phyloP scores from a whole-genome alignment of 37 sponge, comb jelly and placozoan species.

The Eunapius fragilis region DNA sequence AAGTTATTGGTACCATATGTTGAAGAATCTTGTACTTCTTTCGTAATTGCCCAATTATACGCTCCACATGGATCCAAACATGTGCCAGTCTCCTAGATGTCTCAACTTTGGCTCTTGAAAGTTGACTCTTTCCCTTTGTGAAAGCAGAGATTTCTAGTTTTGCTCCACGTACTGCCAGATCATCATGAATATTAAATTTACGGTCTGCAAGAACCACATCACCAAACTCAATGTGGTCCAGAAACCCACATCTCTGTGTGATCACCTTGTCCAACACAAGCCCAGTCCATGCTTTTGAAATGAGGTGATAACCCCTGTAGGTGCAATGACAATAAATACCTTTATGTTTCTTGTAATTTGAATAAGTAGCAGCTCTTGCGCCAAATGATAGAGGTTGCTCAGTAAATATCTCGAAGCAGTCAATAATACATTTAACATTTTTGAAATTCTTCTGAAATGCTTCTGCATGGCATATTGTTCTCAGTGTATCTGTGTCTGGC shows the following conservation, averaged over 20 bases:
- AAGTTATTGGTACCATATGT: conserved; percentile 23
- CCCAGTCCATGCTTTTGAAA: too few species aligned
- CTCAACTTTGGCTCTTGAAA: conserved; percentile 41
- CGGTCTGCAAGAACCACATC: conserved; percentile 28
- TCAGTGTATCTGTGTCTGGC: too few species aligned
- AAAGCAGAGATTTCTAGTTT: conserved; percentile 34
- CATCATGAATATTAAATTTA: conserved; percentile 34
- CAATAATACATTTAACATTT: too few species aligned
- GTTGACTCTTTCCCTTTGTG: conserved; percentile 41
- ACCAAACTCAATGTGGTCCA: conserved; percentile 25
- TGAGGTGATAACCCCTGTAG: too few species aligned
- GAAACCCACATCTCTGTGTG: conserved; percentile 28
- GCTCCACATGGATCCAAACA: conserved; percentile 13
- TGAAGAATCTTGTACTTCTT: conserved; percentile 51
- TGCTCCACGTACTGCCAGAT: conserved; percentile 24
- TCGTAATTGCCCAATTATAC: conserved; percentile 41
- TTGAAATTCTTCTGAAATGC: too few species aligned
- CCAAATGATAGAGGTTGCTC: too few species aligned
- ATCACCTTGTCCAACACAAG: conserved; percentile 32
- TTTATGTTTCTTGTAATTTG: too few species aligned
- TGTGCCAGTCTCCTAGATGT: conserved; percentile 14
- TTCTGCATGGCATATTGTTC: too few species aligned
- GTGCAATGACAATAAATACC: too few species aligned
- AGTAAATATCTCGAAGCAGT: too few species aligned
- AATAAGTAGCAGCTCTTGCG: too few species aligned